These are phyloP conservation scores for Catharus minimus DNA, from an alignment of 2,113 vertebrate species.

Conservation along the genomic window DNA sequence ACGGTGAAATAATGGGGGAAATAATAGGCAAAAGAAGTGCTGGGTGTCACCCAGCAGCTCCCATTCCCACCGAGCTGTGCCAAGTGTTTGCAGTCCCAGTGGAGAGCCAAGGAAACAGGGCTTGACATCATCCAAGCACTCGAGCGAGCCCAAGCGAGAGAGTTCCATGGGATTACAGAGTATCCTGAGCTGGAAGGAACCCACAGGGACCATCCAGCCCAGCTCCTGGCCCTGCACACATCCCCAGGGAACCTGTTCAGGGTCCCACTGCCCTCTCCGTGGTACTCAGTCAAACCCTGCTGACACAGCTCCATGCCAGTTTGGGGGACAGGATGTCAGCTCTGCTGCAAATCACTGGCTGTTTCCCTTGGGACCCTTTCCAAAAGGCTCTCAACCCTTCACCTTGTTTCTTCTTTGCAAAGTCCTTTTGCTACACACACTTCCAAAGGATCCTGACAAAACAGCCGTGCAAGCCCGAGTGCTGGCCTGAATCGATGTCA, in stretches of 20 bases:
- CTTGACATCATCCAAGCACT: rapidly evolving
- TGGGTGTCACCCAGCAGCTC: not conserved
- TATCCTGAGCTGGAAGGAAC: not conserved
- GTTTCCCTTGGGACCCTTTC: not conserved
- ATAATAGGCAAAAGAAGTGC: not conserved
- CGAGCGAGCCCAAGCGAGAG: rapidly evolving
- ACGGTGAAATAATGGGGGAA: rapidly evolving
- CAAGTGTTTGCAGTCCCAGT: rapidly evolving
- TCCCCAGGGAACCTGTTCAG: not conserved
- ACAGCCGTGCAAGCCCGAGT: rapidly evolving
- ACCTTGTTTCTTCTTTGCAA: rapidly evolving
- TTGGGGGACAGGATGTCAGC: rapidly evolving
- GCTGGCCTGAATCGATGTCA: rapidly evolving
- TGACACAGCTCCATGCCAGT: not conserved
- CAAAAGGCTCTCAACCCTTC: no score
- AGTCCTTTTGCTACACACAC: rapidly evolving
- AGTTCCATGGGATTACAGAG: rapidly evolving
- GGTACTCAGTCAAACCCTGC: rapidly evolving
- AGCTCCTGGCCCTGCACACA: not conserved
- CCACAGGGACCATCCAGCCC: not conserved
- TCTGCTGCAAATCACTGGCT: not conserved
- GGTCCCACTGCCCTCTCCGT: no score
- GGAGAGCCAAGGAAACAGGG: not conserved
- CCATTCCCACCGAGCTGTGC: rapidly evolving
- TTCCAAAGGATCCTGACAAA: no score